These are phyloP conservation scores for Galerucella calmariensis DNA, from an alignment of 2,888 invertebrate genomes.

Conservation along the genomic window DNA sequence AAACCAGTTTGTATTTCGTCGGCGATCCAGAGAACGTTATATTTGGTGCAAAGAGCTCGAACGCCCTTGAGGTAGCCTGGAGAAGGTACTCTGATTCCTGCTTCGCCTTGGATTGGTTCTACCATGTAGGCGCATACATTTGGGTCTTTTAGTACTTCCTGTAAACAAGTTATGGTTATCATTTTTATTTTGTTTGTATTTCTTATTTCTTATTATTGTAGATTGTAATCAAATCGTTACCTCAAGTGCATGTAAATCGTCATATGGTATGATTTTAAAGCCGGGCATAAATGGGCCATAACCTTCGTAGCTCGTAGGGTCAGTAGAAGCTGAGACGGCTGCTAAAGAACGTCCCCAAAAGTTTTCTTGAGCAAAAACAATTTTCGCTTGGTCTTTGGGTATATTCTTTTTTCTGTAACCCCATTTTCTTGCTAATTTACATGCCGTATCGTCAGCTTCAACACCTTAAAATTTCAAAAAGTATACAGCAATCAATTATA, in stretches of 20 bases:
- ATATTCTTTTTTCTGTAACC: conserved; percentile 81
- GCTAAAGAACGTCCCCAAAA: conserved; percentile 88
- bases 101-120: conserved; percentile 90
- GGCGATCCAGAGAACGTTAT: conserved; percentile 85
- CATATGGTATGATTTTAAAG: conserved; percentile 78
- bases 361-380: conserved; percentile 80
- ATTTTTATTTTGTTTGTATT: no score
- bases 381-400: conserved; percentile 74
- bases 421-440: conserved; percentile 85
- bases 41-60: conserved; percentile 77
- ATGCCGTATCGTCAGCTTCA: conserved; percentile 83
- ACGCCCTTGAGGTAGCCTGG: conserved; percentile 78
- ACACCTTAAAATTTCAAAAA: conserved; percentile 68
- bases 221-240: conserved; percentile 57
- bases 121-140: conserved; percentile 85
- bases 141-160: conserved; percentile 73
- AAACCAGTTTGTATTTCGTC: conserved; percentile 89
- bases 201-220: no score
- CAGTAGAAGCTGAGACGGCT: conserved; percentile 82
- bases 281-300: conserved; percentile 87
- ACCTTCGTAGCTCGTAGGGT: conserved; percentile 74
- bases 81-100: conserved; percentile 81
- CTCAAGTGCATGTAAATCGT: conserved; percentile 78
- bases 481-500: no score
- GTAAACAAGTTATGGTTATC: conserved; percentile 32